Conservation (phyloP, 2,888 invertebrate genomes). For the Cryptops parisi region DNA sequence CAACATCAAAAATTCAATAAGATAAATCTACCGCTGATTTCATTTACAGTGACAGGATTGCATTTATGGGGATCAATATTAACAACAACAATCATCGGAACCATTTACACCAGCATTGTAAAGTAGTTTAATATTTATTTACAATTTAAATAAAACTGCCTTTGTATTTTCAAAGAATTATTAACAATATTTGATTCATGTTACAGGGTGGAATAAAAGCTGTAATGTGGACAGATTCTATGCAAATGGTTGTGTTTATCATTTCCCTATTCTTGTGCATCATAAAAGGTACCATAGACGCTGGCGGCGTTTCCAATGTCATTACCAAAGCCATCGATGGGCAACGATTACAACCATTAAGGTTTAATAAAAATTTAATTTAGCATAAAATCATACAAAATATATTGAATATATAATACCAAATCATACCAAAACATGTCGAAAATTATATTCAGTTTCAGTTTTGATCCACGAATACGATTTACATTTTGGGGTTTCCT, state of each 20-base stretch:
- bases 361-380: background rate
- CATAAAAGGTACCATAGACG: slow-evolving; percentile 10
- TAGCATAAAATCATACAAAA: background rate
- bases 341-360: background rate
- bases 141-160: too few species aligned
- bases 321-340: slow-evolving; percentile 7
- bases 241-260: slow-evolving; percentile 4
- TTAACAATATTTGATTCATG: background rate
- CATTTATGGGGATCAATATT: slow-evolving; percentile 3
- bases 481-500: slow-evolving; percentile 9
- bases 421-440: background rate
- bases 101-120: slow-evolving; percentile 3
- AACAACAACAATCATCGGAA: background rate
- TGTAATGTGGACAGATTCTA: slow-evolving; percentile 8
- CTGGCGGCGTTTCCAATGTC: slow-evolving; percentile 5
- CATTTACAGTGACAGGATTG: slow-evolving; percentile 5
- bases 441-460: slow-evolving; percentile 1
- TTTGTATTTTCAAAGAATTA: too few species aligned
- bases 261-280: background rate
- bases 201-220: slow-evolving; percentile 13
- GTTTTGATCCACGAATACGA: slow-evolving; percentile 3
- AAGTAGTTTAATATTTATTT: too few species aligned
- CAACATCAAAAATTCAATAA: too few species aligned
- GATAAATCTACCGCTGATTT: too few species aligned
- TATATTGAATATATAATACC: background rate